Percentiles rank a stretch among this genome's conserved stretches.
These are phyloP conservation scores for Melanotaenia nigrans DNA, from an alignment of 2,797 vertebrate genomes.

Conservation along the genomic window DNA sequence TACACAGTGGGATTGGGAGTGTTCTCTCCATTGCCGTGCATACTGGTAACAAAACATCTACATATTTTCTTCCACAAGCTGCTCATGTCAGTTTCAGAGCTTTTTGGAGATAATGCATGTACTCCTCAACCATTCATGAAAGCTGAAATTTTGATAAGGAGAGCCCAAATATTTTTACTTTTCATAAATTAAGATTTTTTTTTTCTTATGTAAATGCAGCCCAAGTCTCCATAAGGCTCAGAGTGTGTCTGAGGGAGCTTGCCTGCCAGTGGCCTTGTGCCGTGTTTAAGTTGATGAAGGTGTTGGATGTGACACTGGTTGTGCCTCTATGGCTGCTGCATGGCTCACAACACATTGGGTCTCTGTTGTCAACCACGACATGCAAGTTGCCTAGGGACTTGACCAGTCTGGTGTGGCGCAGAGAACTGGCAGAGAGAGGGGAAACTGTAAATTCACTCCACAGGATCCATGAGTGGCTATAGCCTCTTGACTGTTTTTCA, in stretches of 20 bases:
- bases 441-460: constrained; percentile 67
- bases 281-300: constrained; percentile 79
- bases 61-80: not conserved
- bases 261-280: constrained; percentile 76
- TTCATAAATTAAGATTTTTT: not conserved
- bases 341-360: constrained; percentile 74
- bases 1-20: not conserved
- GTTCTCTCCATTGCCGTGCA: not conserved
- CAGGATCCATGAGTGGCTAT: constrained; percentile 66
- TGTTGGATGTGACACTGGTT: constrained; percentile 66
- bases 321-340: constrained; percentile 73
- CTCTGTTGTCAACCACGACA: constrained; percentile 79
- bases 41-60: not conserved
- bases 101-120: not conserved
- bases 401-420: constrained; percentile 81
- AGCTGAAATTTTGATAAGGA: not conserved
- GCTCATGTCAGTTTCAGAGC: not conserved
- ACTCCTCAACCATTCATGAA: not conserved
- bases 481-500: constrained; percentile 61
- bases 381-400: constrained; percentile 84
- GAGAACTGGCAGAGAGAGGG: constrained; percentile 81
- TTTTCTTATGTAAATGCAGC: constrained; percentile 40
- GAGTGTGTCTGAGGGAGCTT: constrained; percentile 62
- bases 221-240: constrained; percentile 48
- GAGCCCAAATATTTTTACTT: not conserved